phyloP scores from a whole-genome alignment of 2,113 vertebrate genomes.

The Mellivora capensis region DNA sequence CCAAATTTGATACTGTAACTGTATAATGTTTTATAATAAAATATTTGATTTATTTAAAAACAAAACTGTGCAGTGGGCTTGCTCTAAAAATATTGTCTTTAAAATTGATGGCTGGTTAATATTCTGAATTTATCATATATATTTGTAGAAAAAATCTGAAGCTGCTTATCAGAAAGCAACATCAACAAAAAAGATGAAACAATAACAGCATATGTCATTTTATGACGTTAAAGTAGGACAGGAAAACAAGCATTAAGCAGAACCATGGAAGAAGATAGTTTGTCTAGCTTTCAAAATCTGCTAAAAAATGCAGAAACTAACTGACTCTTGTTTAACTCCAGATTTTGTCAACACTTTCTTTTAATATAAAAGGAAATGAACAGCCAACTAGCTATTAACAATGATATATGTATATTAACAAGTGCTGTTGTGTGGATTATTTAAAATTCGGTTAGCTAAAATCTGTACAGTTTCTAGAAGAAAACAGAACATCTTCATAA shows the following conservation, averaged over 20 bases:
- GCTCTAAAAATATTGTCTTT: slow-evolving; percentile 33
- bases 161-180: slow-evolving; percentile 11
- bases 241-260: neutral
- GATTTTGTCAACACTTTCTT: neutral
- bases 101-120: slow-evolving; percentile 37
- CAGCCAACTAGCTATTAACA: neutral
- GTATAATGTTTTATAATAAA: neutral
- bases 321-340: neutral
- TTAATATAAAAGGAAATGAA: neutral
- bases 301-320: neutral
- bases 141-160: slow-evolving; percentile 30
- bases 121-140: slow-evolving; percentile 13
- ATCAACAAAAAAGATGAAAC: neutral
- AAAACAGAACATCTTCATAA: neutral
- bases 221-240: neutral
- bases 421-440: neutral
- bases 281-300: neutral
- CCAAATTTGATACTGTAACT: slow-evolving; percentile 2
- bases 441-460: slow-evolving; percentile 3
- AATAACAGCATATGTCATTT: neutral
- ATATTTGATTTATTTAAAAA: slow-evolving; percentile 23
- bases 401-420: neutral
- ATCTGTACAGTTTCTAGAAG: neutral
- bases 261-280: neutral
- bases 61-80: neutral